A percentile compares a stretch with the other conserved stretches of the same genome.
phyloP scores from a whole-genome alignment of 2,888 invertebrate species.

The Epinotia brunnichana region DNA sequence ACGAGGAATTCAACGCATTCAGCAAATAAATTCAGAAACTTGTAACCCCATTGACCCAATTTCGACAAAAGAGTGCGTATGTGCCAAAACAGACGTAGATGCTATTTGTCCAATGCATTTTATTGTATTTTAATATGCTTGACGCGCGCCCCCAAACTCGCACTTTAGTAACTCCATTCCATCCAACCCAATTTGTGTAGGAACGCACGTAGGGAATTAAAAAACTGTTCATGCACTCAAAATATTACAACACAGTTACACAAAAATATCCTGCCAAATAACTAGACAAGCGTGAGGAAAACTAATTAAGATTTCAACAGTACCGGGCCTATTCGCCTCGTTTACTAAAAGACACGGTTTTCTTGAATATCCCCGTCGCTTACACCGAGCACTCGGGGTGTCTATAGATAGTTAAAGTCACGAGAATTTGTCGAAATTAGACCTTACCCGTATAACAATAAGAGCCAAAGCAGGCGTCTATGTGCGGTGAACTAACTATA shows the following conservation, averaged over 20 bases:
- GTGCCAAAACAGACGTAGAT: too few relatives aligned
- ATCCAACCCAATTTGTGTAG: too few relatives aligned
- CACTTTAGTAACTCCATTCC: too few relatives aligned
- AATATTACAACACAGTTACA: neutral
- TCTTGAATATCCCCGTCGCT: neutral
- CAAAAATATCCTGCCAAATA: neutral
- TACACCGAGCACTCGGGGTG: neutral
- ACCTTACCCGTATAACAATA: neutral
- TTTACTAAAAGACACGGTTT: neutral
- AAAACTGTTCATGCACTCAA: neutral
- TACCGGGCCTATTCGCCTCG: neutral
- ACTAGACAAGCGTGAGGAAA: constrained; percentile 2
- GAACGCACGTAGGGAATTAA: neutral
- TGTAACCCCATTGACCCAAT: too few relatives aligned
- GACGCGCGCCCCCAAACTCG: too few relatives aligned
- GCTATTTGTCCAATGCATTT: too few relatives aligned
- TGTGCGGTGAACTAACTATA: constrained; percentile 11
- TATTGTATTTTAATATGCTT: too few relatives aligned
- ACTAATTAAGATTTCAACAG: constrained; percentile 18
- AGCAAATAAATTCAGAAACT: too few relatives aligned
- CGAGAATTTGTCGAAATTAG: neutral
- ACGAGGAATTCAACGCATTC: too few relatives aligned
- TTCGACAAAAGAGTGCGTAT: too few relatives aligned
- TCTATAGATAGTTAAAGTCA: neutral
- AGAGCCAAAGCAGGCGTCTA: neutral